Base-by-base conservation (phyloP, 92 coral and sea anemone genomes). In the Actinernus sp. region DNA sequence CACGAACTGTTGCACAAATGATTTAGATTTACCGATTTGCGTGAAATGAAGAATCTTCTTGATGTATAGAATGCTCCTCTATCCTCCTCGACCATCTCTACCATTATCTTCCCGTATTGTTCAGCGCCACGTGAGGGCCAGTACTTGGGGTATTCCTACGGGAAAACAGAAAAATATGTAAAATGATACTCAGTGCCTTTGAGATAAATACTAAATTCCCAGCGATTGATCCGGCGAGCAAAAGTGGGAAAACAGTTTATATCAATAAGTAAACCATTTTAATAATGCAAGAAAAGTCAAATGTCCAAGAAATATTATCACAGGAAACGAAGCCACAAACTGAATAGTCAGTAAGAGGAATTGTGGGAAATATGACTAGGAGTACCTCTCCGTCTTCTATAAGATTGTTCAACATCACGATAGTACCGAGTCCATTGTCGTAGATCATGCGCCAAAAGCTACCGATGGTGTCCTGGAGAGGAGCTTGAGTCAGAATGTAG, bases 381-480 rank as follows among this genome's bases (percentile, higher is more conserved):
- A n/a, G n/a, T 63, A 85, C 87, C 92, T 72, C 54, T 5, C 37
- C 55, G 20, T 45, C 39, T 27, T 85, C 92, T 13, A 65, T 71
- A 17, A 73, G 43, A 21, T 73, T 63, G 31, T 79, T 85, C 74
- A 85, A 49, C 92, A 79, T 85, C 23, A 85, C 87, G 55, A 85
- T 39, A 12, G 92, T 79, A 25, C 92, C 92, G 49, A 85, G 26
- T 14, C 54, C 28, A 26, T 79, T 65, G 43, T 73, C 78, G 60
- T 66, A 79, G 4, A 85, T 54, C 92, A 85, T 79, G 8, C 52
- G 79, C 92, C 92, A 85, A 71, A 85, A 78, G 31, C 79, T 87
- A 45, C 22, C 51, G 57, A 81, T 46, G 2, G 93, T 87, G 72
- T 70, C 74, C 2, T 59, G 46, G 12, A 87, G 65, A n/a, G 93